Base-by-base conservation (phyloP, 1,140 invertebrate species). In the Hyles vespertilio region DNA sequence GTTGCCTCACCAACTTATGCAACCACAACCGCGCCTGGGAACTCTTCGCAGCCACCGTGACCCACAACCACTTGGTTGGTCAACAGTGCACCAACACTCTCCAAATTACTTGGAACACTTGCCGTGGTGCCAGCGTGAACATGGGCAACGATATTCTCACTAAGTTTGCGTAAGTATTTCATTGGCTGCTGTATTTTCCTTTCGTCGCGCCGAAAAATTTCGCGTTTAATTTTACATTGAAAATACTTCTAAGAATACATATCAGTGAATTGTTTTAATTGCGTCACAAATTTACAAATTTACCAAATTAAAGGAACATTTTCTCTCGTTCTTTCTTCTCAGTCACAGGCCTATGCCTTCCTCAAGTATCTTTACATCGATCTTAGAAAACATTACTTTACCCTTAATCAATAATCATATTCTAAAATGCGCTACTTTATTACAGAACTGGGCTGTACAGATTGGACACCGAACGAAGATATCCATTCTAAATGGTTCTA, bases 381-480 rank as follows among this genome's bases (percentile, higher is more conserved):
- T 22, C 22, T 22, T 22, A 22, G 22, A 2, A 22, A 22, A 22
- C 2, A 22, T 22, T 22, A 0, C 0, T 22, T 22, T 22, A 22
- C 22, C 22, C 0, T 22, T 1, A 1, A 22, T 22, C 22, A 22
- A 22, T 22, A 22, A 22, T 22, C 22, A 22, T 22, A 22, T 22
- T 22, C 22, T 22, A 1, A 22, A 22, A 22, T 22, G 22, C 22
- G 22, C 22, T 22, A 22, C 22, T 22, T 22, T 22, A 2, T 77
- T 77, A 63, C 66, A 81, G 75, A 65, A 56, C 63, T 59, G 75
- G 75, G 11, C 51, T 67, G 43, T 79, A 67, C 55, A 62, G 73
- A 6, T 7, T 72, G 0, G 60, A 75, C 58, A 81, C 78, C 3
- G 63, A 32, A 5, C 58, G 70, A 43, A 69, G 65, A 60, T 75